Conservation (phyloP, 1,140 invertebrate species). For the Drosophila varians region DNA sequence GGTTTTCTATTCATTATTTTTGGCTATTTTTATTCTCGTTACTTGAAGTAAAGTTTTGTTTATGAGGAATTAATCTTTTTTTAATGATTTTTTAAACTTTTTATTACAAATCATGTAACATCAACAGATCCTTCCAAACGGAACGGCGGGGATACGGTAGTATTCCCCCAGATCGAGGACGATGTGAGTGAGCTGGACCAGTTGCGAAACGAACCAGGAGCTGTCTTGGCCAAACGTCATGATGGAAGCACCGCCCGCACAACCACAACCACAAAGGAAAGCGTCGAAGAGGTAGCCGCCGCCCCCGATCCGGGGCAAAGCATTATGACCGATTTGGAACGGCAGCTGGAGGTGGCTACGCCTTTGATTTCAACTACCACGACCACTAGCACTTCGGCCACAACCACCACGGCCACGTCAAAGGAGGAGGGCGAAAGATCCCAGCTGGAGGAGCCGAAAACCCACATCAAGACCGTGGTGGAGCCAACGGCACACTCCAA, state of each 20-base stretch:
- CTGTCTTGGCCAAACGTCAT: conserved; percentile 39
- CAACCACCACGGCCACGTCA: conserved; percentile 61
- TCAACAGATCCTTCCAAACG: conserved; percentile 53
- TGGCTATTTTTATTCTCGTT: too few species aligned
- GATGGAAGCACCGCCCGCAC: conserved; percentile 64
- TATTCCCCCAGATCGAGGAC: conserved; percentile 69
- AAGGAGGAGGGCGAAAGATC: conserved; percentile 65
- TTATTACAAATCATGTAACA: too few species aligned
- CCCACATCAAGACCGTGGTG: conserved; percentile 43
- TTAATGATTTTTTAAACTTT: too few species aligned
- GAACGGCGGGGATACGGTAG: conserved; percentile 34
- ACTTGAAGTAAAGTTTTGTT: too few species aligned
- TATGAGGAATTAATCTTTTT: not conserved
- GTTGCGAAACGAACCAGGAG: conserved; percentile 45
- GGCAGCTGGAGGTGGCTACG: conserved; percentile 72
- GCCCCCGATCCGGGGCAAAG: conserved; percentile 29
- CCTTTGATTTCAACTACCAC: conserved; percentile 69
- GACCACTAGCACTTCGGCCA: conserved; percentile 68
- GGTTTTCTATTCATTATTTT: not conserved
- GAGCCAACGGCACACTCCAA: conserved; percentile 63
- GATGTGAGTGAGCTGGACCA: conserved; percentile 78
- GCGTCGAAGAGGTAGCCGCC: conserved; percentile 55
- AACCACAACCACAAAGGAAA: conserved; percentile 68
- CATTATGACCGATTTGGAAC: conserved; percentile 65
- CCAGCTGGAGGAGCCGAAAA: conserved; percentile 63